Evolutionary conservation across 2,888 invertebrate genomes (phyloP).

Genomic region (Erebia epiphron): DNA sequence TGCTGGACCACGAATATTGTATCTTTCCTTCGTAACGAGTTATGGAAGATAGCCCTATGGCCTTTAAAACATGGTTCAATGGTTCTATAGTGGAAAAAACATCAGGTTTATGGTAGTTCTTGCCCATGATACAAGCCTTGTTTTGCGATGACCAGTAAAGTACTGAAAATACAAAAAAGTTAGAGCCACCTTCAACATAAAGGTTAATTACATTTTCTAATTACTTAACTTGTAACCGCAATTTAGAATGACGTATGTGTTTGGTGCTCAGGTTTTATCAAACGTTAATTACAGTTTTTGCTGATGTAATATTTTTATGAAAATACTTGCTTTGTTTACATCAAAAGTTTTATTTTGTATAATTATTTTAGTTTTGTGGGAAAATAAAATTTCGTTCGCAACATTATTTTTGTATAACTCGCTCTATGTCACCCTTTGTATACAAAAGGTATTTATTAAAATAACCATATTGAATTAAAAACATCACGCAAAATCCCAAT

Average conservation of each 20-base stretch:
- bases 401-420: no score
- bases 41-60: slow-evolving; percentile 27
- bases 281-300: slow-evolving; percentile 9
- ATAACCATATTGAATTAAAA: no score
- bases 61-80: slow-evolving; percentile 23
- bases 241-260: background rate
- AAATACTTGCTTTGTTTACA: background rate
- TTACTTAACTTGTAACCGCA: slow-evolving; percentile 16
- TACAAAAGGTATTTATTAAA: no score
- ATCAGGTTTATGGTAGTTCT: background rate
- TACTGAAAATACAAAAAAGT: background rate
- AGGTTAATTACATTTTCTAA: slow-evolving; percentile 8
- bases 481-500: no score
- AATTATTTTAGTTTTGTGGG: background rate
- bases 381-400: background rate
- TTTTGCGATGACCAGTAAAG: background rate
- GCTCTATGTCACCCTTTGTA: no score
- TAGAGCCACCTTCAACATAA: no score
- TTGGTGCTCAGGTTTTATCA: background rate
- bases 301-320: background rate
- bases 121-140: background rate
- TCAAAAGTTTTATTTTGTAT: background rate
- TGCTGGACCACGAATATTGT: slow-evolving; percentile 19
- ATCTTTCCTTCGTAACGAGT: slow-evolving; percentile 12
- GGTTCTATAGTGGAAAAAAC: slow-evolving; percentile 25